phyloP scores from a whole-genome alignment of 2,888 invertebrate genomes.

The Dendrolimus houi region DNA sequence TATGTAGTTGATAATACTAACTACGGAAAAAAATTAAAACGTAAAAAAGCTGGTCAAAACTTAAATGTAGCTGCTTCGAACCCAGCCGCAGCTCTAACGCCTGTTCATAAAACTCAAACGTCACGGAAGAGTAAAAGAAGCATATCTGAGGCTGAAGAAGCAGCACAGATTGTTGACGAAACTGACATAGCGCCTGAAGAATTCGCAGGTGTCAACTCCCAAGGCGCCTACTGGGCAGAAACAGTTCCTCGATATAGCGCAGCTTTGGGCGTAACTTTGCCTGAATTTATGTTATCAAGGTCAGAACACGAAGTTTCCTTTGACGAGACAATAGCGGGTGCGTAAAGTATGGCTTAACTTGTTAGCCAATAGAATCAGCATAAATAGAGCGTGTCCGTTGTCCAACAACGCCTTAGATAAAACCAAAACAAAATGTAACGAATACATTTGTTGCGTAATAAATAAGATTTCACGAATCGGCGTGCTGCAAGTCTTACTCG shows the following conservation, averaged over 20 bases:
- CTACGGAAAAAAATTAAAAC: slow-evolving; percentile 58
- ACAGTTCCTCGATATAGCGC: slow-evolving; percentile 80
- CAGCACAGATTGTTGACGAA: slow-evolving; percentile 45
- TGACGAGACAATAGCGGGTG: slow-evolving; percentile 72
- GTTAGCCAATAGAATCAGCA: slow-evolving; percentile 49
- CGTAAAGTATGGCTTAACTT: slow-evolving; percentile 43
- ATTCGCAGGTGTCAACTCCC: slow-evolving; percentile 72
- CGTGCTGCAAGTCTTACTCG: slow-evolving; percentile 19
- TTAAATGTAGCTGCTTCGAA: slow-evolving; percentile 33
- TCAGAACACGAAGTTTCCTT: slow-evolving; percentile 82
- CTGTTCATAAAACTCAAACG: slow-evolving; percentile 11
- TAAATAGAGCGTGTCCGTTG: slow-evolving; percentile 66
- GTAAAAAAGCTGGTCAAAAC: slow-evolving; percentile 50
- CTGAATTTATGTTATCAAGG: slow-evolving; percentile 81
- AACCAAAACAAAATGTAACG: slow-evolving; percentile 48
- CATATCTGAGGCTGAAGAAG: slow-evolving; percentile 41
- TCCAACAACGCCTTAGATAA: slow-evolving; percentile 50
- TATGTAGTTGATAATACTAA: slow-evolving; percentile 51
- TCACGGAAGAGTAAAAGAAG: slow-evolving; percentile 48
- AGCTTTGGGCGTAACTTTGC: slow-evolving; percentile 78
- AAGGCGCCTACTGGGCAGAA: slow-evolving; percentile 80
- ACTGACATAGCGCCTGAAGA: slow-evolving; percentile 65
- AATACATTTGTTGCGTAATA: slow-evolving; percentile 57
- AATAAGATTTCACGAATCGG: slow-evolving; percentile 53
- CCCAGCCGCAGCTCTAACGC: slow-evolving; percentile 21